A percentile compares a stretch with the other conserved stretches of the same genome.
phyloP scores from a whole-genome alignment of 2,113 vertebrate genomes.

The Ictalurus furcatus region DNA sequence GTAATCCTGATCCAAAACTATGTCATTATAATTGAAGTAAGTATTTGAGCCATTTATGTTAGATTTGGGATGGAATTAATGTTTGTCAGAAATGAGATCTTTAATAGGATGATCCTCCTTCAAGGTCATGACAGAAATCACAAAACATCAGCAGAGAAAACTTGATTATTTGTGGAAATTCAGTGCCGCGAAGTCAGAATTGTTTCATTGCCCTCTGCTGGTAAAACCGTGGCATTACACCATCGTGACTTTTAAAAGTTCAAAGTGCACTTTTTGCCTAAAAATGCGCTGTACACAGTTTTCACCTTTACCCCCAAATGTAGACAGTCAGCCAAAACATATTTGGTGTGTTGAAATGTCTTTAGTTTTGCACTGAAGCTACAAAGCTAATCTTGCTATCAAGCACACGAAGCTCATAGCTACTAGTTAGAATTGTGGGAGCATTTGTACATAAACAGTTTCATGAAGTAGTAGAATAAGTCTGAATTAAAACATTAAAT shows the following conservation, averaged over 20 bases:
- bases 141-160: background rate
- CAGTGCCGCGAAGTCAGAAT: background rate
- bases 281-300: background rate
- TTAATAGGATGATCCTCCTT: background rate
- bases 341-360: background rate
- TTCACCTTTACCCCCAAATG: background rate
- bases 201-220: background rate
- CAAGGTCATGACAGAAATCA: background rate
- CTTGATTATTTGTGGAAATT: background rate
- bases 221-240: background rate
- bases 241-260: background rate
- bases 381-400: no score
- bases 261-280: background rate
- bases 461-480: no score
- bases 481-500: no score
- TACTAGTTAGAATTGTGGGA: no score
- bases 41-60: background rate
- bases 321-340: background rate
- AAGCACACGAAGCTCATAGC: no score
- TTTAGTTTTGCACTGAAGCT: no score
- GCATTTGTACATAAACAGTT: no score
- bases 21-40: background rate
- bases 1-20: background rate
- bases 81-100: background rate
- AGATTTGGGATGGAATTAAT: background rate